Conservation (phyloP, 2,797 vertebrate species). For the Salarias fasciatus region DNA sequence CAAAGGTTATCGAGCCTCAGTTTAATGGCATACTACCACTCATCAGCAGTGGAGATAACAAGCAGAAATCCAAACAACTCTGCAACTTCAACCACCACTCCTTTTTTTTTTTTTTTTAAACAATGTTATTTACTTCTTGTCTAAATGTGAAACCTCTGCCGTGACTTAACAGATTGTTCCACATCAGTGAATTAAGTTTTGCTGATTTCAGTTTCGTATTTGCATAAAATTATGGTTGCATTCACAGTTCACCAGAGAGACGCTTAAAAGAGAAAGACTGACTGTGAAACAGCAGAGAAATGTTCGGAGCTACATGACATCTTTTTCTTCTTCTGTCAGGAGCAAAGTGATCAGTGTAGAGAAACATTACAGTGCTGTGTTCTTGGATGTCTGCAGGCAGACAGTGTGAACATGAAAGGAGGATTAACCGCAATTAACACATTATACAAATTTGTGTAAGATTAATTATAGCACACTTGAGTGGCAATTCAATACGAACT, state of each 20-base stretch:
- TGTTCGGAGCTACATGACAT: not conserved
- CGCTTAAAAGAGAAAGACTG: conserved; percentile 14
- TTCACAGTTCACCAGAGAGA: not conserved
- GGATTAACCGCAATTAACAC: too few species aligned
- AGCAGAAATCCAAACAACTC: not conserved
- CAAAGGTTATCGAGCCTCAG: conserved; percentile 15
- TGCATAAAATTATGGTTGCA: not conserved
- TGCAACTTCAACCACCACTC: too few species aligned
- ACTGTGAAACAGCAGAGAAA: not conserved
- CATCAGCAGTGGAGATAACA: not conserved
- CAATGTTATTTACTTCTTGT: not conserved
- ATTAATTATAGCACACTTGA: too few species aligned
- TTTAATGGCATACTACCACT: conserved; percentile 19
- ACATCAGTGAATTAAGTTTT: not conserved
- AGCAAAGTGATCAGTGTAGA: conserved; percentile 1
- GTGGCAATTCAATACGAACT: too few species aligned
- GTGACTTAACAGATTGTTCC: not conserved
- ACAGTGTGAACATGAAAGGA: not conserved
- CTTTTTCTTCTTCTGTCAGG: not conserved
- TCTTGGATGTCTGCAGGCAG: not conserved
- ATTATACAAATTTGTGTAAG: too few species aligned
- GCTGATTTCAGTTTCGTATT: not conserved
- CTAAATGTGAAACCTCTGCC: not conserved
- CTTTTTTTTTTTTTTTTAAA: not conserved
- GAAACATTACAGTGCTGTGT: too few species aligned